A percentile compares a stretch with the other conserved stretches of the same genome.
These are phyloP conservation scores for Stictocephala bisonia DNA, from an alignment of 2,888 invertebrate genomes.

Conservation along the genomic window DNA sequence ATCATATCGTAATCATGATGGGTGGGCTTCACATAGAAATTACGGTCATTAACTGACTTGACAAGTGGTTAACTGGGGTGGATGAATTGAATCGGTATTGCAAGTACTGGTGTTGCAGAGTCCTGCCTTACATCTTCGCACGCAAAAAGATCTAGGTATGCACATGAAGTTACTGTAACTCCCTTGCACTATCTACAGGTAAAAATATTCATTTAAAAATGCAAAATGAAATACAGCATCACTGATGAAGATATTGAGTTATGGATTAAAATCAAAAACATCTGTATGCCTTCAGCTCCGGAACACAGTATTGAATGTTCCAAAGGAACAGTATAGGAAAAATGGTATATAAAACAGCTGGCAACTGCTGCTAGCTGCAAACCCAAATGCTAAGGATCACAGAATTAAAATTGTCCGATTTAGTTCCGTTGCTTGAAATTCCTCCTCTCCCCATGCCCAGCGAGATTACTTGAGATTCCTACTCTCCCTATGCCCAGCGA, in stretches of 20 bases:
- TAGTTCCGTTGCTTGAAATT: too few relatives aligned
- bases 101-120: not conserved
- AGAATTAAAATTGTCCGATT: too few relatives aligned
- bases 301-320: not conserved
- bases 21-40: not conserved
- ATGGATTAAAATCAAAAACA: not conserved
- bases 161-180: constrained; percentile 2
- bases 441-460: too few relatives aligned
- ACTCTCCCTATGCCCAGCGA: too few relatives aligned
- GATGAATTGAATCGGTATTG: not conserved
- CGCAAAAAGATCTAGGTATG: not conserved
- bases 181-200: not conserved
- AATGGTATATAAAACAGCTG: too few relatives aligned
- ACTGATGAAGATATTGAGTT: not conserved
- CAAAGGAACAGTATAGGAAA: too few relatives aligned
- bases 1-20: not conserved
- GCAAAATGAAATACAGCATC: not conserved
- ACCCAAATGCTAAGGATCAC: too few relatives aligned
- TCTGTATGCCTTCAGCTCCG: not conserved
- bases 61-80: not conserved
- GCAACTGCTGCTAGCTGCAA: too few relatives aligned
- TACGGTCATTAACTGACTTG: not conserved
- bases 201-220: not conserved
- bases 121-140: not conserved
- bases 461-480: too few relatives aligned